Conservation (phyloP, 1,140 invertebrate species). For the Meloidogyne chitwoodi region DNA sequence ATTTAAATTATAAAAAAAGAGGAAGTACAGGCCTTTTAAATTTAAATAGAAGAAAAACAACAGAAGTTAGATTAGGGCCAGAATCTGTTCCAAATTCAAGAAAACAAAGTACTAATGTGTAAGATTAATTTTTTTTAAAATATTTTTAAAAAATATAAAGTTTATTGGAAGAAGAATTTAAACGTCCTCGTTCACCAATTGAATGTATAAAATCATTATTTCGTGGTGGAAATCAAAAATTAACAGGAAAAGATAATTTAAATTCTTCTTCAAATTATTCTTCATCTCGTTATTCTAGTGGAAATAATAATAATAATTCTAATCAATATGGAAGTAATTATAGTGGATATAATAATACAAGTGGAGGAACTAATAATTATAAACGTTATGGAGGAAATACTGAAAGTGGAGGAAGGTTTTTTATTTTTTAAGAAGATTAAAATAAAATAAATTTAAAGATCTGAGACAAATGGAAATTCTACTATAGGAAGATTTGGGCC, state of each 20-base stretch:
- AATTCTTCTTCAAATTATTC: neutral
- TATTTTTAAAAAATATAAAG: constrained; percentile 10
- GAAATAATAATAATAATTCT: neutral
- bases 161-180: constrained; percentile 48
- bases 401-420: neutral
- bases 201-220: constrained; percentile 54
- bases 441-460: neutral
- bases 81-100: constrained; percentile 9
- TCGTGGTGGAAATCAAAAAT: constrained; percentile 17
- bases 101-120: constrained; percentile 14
- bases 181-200: constrained; percentile 53
- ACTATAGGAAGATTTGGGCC: neutral
- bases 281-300: neutral
- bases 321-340: neutral
- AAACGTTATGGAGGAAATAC: neutral
- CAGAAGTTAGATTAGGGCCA: constrained; percentile 43
- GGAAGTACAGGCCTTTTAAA: constrained; percentile 36
- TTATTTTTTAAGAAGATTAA: neutral
- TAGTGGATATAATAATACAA: too few species aligned
- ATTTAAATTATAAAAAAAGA: neutral
- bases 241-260: neutral
- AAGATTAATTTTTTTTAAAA: neutral
- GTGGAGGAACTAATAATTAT: neutral
- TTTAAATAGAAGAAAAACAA: constrained; percentile 49
- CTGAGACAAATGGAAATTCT: neutral